Evolutionary conservation across 2,113 vertebrate genomes (phyloP).

Genomic region (Piaya cayana): DNA sequence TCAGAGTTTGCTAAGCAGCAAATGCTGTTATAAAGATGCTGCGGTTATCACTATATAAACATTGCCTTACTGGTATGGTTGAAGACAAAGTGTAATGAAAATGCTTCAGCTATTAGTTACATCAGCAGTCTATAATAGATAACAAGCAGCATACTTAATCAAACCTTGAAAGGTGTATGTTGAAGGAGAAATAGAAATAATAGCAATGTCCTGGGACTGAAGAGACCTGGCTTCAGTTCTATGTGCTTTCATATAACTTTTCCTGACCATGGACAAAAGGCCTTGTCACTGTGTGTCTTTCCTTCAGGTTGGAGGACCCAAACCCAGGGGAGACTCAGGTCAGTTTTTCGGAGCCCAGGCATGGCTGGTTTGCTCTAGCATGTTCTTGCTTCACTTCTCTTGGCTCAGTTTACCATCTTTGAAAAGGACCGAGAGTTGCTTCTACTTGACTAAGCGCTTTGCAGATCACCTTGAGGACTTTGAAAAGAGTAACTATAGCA

Average conservation of each 20-base stretch:
- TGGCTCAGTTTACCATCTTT: not conserved
- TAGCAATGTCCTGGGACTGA: not conserved
- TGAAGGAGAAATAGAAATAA: not conserved
- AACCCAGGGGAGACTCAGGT: not conserved
- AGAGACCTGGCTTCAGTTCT: not conserved
- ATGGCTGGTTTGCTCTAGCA: rapidly evolving
- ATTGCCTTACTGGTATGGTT: not conserved
- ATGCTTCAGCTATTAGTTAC: not conserved
- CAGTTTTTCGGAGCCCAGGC: not conserved
- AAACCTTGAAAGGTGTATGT: not conserved
- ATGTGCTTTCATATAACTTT: not conserved
- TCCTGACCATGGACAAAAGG: rapidly evolving
- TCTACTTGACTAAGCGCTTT: not conserved
- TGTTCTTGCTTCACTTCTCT: not conserved
- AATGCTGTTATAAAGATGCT: rapidly evolving
- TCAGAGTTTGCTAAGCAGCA: not conserved
- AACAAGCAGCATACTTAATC: not conserved
- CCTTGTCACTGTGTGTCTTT: not conserved
- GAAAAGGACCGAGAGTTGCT: not conserved
- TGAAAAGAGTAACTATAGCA: not conserved
- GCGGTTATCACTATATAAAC: not conserved
- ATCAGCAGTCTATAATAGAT: not conserved
- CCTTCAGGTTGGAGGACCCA: not conserved
- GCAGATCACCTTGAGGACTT: not conserved
- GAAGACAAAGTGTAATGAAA: not conserved